Base-by-base conservation (phyloP, 2,113 vertebrate genomes). In the Pelobates fuscus region DNA sequence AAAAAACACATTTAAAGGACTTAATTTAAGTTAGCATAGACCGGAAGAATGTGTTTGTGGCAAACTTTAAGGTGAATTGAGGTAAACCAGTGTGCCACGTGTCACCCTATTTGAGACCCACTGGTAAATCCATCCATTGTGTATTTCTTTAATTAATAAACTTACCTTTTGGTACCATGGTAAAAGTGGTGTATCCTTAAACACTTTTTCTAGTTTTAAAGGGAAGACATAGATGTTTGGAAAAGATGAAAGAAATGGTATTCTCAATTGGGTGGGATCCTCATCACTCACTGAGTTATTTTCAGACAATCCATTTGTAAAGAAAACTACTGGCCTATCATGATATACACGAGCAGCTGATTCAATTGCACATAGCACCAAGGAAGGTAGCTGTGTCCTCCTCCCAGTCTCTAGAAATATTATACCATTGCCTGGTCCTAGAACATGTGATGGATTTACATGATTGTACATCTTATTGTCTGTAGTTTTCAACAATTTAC, bases 401-500 rank as follows among this genome's bases (percentile, higher is more conserved):
- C 91, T 86, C 0, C 89, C 91, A 0, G 89, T 92, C 81, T 92
- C 90, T 67, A 92, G 78, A 49, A 92, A 91, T 60, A 92, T 86
- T 14, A 92, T 89, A 71, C 84, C 80, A 7, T 59, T 59, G 23
- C 55, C 23, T 25, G 8, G 8, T 12, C 18, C 18, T 30, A 62
- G 24, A 59, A 20, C 15, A 7, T 26, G 86, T 3, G 83, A 82
- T 0, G 55, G 55, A 25, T 23, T 18, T 15, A 49, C 15, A 15
- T 49, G 3, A 15, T 46, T 46, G 3, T 4, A 30, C 27, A 5
- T 61, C 8, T 2, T 61, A 17, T 29, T 61, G 5, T 37, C 10
- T 37, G 32, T 10, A 37, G 5, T 37, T 6, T 5, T 37, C 5
- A 10, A 37, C 32, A 37, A 6, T 37, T 37, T 10, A 37, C 32